Conservation (phyloP, 2,888 invertebrate genomes). For the Stenolophus ochropezus region DNA sequence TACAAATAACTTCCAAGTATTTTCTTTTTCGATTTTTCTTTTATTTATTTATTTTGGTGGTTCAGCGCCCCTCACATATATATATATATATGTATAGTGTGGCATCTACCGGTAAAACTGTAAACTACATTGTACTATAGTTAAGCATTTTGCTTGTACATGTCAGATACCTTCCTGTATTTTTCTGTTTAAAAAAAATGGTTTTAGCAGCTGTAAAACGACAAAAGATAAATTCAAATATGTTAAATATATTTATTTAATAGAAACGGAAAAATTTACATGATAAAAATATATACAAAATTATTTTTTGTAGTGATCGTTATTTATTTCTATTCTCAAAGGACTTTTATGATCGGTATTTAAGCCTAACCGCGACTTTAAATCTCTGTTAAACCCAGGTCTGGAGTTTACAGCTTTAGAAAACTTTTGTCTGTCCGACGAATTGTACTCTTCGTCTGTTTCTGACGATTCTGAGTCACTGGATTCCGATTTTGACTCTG, state of each 20-base stretch:
- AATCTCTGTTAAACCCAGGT: constrained; percentile 66
- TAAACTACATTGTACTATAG: too few species aligned
- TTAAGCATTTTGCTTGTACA: too few species aligned
- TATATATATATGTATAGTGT: too few species aligned
- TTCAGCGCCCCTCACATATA: too few species aligned
- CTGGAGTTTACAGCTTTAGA: constrained; percentile 58
- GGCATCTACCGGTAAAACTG: too few species aligned
- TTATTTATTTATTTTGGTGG: too few species aligned
- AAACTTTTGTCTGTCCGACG: constrained; percentile 61
- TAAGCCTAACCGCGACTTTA: constrained; percentile 59
- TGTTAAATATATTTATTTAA: constrained; percentile 29
- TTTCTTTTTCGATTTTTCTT: too few species aligned
- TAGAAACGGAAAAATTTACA: constrained; percentile 14
- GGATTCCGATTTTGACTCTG: constrained; percentile 63
- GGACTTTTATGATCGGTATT: constrained; percentile 67
- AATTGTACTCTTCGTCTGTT: constrained; percentile 59
- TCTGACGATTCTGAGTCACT: constrained; percentile 61
- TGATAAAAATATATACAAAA: not conserved
- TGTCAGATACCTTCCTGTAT: too few species aligned
- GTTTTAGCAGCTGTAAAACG: not conserved
- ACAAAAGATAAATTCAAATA: not conserved
- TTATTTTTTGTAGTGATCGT: constrained; percentile 67
- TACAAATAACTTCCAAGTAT: too few species aligned
- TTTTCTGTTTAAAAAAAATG: too few species aligned
- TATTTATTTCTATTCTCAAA: constrained; percentile 69